Evolutionary conservation across 2,797 vertebrate genomes (phyloP), one percentile per base, ranked within the genome.

Genomic region (Pangasius djambal): DNA sequence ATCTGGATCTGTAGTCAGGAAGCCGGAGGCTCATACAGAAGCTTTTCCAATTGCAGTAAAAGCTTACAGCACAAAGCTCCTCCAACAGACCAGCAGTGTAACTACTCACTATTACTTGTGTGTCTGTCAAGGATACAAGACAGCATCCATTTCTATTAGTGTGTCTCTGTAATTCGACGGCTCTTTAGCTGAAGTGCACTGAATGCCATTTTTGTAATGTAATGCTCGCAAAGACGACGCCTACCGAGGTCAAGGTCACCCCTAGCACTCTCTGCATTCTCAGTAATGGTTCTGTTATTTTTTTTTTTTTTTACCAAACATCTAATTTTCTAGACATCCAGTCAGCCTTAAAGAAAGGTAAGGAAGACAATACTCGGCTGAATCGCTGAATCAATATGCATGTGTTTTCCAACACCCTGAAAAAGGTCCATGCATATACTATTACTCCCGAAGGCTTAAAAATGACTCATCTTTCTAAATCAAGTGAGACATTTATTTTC

Each of bases 391-490:
- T 85, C 83, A 88, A 78, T 78, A 78, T 57, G n/a, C 70, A 55
- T 48, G 59, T 44, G 50, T 82, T 86, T 88, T 74, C 72, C 40
- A 44, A n/a, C 83, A 82, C 75, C 59, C 2, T 31, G 50, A 55
- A 88, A 82, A 88, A 28, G 52, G 52, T 77, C 67, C 25, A 59
- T 65, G 77, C 63, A 79, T 69, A 83, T 70, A 65, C 69, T 74
- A 85, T 82, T 65, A 87, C 69, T 63, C 18, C 52, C 18, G 37
- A 52, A 61, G n/a, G 78, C 82, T 44, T 57, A 65, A 82, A 86
- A 69, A 7, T 2, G 8, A 4, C 20, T 15, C 28, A 37, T 78
- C 44, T 78, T 31, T 78, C 50, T 34, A 57, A 57, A 81, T 81
- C 50, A 34, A 22, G 28, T 31, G 28, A n/a, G 48, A 79, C n/a